A percentile compares a stretch with the other conserved stretches of the same genome.
Conservation (phyloP, 2,797 vertebrate genomes). For the Okamejei kenojei region DNA sequence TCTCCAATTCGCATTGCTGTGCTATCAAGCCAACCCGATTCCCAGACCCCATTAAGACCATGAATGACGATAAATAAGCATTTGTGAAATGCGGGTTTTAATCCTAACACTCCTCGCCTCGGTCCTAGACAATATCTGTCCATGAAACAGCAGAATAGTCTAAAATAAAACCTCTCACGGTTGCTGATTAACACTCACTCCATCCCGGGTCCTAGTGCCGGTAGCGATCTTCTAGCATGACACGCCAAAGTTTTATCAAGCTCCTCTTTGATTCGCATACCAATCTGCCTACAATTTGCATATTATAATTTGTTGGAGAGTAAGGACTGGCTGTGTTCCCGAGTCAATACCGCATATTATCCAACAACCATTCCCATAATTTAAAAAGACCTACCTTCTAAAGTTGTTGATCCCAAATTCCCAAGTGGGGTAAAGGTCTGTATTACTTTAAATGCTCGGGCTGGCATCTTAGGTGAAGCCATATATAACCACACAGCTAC, state of each 20-base stretch:
- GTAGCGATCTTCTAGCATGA: not conserved
- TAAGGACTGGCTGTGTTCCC: not conserved
- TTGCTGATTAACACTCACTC: too few species aligned
- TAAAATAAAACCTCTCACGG: not conserved
- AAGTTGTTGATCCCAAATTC: not conserved
- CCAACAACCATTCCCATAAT: not conserved
- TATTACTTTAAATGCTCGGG: not conserved
- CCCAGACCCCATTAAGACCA: not conserved
- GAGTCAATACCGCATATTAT: too few species aligned
- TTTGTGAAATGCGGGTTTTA: not conserved
- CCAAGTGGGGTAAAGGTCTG: not conserved
- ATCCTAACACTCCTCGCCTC: not conserved
- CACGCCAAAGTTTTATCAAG: not conserved
- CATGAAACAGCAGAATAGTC: not conserved
- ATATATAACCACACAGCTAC: not conserved
- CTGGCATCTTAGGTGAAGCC: not conserved
- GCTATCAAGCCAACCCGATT: not conserved
- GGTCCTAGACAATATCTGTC: not conserved
- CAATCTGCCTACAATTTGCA: not conserved
- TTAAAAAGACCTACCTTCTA: not conserved
- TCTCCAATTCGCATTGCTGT: conserved; percentile 21
- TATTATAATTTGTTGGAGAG: not conserved
- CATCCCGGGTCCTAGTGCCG: conserved; percentile 29
- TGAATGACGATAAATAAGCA: not conserved
- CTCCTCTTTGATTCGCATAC: not conserved